Evolutionary conservation across 1,140 invertebrate species (phyloP), one percentile per base, ranked within the genome.

Genomic region (Linepithema humile): DNA sequence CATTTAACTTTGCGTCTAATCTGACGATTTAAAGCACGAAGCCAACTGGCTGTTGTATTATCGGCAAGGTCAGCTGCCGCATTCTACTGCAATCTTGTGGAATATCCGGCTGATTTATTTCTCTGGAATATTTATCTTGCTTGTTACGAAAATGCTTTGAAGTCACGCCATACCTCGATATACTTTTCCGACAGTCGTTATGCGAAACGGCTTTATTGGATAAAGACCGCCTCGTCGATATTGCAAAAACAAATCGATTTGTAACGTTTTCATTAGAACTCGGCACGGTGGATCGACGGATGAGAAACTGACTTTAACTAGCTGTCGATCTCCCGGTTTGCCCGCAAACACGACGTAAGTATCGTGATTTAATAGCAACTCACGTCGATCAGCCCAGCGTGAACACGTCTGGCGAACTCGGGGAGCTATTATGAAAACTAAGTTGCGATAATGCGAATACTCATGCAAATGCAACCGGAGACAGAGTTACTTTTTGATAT

Each of bases 401-500:
- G 64, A 67, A 67, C 43, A 20, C 12, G 64, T 57, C 35, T 29
- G 50, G 17, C 38, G 23, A 43, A 40, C 10, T 23, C 10, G 17
- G 17, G 15, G 12, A 17, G 35, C 17, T 48, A 70, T 80, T 80
- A 80, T 38, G 50, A 43, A 70, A 80, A 55, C 75, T 78, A 78
- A 78, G 17, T 43, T 69, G 48, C 62, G 75, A 78, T 80, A 80
- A 80, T 80, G 75, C 75, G 35, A 55, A 69, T 69, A 17, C 17
- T 17, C 26, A 80, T 80, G 75, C 64, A 80, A 80, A 80, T 80
- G 50, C 64, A 69, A 57, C 7, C 64, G 75, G 64, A 65, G 45
- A 65, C 32, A 20, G 20, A 32, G 43, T 12, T 80, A 70, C 64
- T 70, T 70, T 78, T 69, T 69, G 75, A 80, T 48, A 65, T 15